Evolutionary conservation across 2,888 invertebrate species (phyloP), one percentile per base, ranked within the genome.

Genomic region (Fabriciana adippe): DNA sequence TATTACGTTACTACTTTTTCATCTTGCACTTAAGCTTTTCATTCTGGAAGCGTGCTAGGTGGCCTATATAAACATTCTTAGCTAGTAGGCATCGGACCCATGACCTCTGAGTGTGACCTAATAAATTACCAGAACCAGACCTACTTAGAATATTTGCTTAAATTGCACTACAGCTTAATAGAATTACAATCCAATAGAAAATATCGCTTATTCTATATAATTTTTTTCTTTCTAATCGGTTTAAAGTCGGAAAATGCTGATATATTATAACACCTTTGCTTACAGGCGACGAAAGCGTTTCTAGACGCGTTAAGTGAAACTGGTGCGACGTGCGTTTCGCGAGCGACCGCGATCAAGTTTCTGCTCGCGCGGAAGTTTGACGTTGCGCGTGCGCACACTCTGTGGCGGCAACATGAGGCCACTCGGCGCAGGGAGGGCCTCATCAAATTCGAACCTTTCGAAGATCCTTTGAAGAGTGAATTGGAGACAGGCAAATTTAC

Each of bases 301-400:
- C 93, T 97, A 76, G 96, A 96, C 82, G 94, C 95, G 72, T 94
- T 97, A 76, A 97, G 96, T 84, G 91, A 89, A 85, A 81, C 89
- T 70, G 86, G 91, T 76, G 86, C 92, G 68, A 81, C 80, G 68
- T 90, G 90, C 79, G 94, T 97, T 62, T 94, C 96, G 73, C 96
- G 97, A 93, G 95, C 96, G 71, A 97, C 97, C n/a, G 99, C 98
- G 57, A 95, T 98, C 73, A 97, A 97, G 90, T 98, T 98, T 92
- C 92, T 98, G 80, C 95, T 96, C 79, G 99, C 99, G 75, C 95
- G 99, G 76, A 99, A 99, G 93, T 99, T 99, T 87, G 98, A 99
- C 87, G 96, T 98, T 64, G 93, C 95, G 55, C 94, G 99, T 76
- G 98, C 99, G 68, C 94, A 98, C 64, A 95, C 96, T 16, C 93